Conservation (phyloP, 2,113 vertebrate species). For the Nipponia nippon region DNA sequence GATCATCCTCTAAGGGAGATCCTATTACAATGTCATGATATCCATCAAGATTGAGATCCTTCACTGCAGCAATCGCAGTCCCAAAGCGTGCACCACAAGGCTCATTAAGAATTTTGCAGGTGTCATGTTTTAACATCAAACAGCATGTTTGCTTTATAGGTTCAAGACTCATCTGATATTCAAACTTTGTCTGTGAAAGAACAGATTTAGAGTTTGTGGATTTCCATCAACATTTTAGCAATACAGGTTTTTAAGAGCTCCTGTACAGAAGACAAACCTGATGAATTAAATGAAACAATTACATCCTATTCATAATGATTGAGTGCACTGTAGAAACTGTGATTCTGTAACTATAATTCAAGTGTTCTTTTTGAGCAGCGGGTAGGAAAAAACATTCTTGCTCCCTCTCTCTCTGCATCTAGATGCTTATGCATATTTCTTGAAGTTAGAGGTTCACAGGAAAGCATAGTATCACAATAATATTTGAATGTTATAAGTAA, state of each 20-base stretch:
- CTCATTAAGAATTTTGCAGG: conserved; percentile 79
- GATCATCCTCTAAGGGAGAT: conserved; percentile 91
- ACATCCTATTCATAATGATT: no score
- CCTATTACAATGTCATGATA: conserved; percentile 91
- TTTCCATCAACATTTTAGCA: background rate
- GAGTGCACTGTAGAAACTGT: no score
- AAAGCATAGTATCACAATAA: background rate
- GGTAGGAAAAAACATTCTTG: no score
- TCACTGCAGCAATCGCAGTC: conserved; percentile 90
- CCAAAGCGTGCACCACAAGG: conserved; percentile 92
- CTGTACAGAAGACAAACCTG: background rate
- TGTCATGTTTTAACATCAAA: conserved; percentile 68
- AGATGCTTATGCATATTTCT: no score
- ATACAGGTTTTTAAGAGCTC: background rate
- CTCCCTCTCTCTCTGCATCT: no score
- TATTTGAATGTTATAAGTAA: background rate
- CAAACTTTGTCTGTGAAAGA: conserved; percentile 77
- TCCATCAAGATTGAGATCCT: conserved; percentile 91
- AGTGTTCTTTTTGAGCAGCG: no score
- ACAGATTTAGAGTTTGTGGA: background rate
- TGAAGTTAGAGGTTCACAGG: background rate
- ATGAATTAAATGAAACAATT: background rate
- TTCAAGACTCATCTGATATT: conserved; percentile 85
- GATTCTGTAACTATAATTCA: no score
- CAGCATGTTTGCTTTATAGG: conserved; percentile 89